phyloP scores from a whole-genome alignment of 2,113 vertebrate genomes.

The Ellobius talpinus region DNA sequence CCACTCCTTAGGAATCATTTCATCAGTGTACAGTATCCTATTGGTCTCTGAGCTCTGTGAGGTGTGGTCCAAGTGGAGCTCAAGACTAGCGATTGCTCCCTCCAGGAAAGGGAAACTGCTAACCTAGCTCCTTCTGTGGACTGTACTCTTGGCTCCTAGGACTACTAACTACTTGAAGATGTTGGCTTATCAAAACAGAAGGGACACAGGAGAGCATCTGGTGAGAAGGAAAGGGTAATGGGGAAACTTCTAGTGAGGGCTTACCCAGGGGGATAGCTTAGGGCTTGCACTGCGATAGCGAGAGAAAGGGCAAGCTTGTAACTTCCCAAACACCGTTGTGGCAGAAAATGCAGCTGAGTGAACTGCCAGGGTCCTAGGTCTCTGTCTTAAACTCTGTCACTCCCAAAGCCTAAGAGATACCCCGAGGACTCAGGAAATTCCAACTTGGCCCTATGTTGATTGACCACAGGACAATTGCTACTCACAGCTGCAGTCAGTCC shows the following conservation, averaged over 20 bases:
- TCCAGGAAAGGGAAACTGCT: neutral
- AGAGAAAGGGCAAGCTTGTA: neutral
- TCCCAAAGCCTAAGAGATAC: neutral
- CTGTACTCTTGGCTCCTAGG: neutral
- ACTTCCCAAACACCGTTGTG: neutral
- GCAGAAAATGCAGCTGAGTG: neutral
- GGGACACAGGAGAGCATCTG: neutral
- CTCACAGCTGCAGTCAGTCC: neutral
- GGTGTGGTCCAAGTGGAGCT: neutral
- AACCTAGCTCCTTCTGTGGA: neutral
- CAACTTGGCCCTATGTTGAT: neutral
- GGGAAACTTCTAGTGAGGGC: neutral
- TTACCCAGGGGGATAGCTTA: neutral
- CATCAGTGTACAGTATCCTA: neutral
- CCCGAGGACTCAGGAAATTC: neutral
- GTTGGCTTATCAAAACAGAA: neutral
- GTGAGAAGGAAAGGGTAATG: neutral
- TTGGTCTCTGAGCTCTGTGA: neutral
- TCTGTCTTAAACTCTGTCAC: neutral
- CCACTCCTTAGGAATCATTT: neutral
- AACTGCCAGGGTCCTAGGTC: neutral
- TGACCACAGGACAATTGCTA: neutral
- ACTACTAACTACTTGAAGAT: neutral
- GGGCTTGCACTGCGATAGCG: neutral
- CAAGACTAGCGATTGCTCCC: neutral